These are phyloP conservation scores for Actinemys pallida DNA, from an alignment of 2,113 vertebrate species.

Conservation along the genomic window DNA sequence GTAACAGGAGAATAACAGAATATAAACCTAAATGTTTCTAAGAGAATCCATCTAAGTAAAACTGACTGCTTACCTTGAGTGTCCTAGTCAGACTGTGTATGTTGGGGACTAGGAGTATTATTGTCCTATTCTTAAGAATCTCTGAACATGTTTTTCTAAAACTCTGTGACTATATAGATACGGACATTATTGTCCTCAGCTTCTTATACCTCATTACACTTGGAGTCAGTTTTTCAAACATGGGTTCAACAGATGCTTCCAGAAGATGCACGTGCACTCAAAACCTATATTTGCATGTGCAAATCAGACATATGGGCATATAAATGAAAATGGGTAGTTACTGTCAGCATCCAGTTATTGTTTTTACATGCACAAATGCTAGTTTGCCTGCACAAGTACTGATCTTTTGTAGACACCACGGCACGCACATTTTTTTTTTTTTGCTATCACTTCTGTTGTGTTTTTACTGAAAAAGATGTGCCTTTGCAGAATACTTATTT, in stretches of 20 bases:
- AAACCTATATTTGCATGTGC: neutral
- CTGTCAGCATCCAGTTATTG: neutral
- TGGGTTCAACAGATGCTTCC: neutral
- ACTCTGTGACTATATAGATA: neutral
- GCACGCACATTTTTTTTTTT: neutral
- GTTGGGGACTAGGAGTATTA: neutral
- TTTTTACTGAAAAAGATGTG: neutral
- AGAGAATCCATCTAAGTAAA: neutral
- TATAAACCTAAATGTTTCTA: neutral
- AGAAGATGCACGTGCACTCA: neutral
- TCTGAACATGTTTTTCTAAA: neutral
- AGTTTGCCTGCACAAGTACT: neutral
- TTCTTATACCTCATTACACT: neutral
- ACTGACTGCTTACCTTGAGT: neutral
- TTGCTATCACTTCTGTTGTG: neutral
- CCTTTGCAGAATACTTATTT: neutral
- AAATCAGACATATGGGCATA: neutral
- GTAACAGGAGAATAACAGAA: neutral
- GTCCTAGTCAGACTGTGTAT: fast-evolving
- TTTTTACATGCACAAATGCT: neutral
- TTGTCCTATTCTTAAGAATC: neutral
- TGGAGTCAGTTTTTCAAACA: neutral
- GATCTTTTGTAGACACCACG: neutral
- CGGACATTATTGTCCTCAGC: neutral
- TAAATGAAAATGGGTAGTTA: neutral